Percentiles rank a stretch among this genome's conserved stretches.
Evolutionary conservation across 2,797 vertebrate genomes (phyloP).

Genomic region (Cynodonichthys magdalenae): DNA sequence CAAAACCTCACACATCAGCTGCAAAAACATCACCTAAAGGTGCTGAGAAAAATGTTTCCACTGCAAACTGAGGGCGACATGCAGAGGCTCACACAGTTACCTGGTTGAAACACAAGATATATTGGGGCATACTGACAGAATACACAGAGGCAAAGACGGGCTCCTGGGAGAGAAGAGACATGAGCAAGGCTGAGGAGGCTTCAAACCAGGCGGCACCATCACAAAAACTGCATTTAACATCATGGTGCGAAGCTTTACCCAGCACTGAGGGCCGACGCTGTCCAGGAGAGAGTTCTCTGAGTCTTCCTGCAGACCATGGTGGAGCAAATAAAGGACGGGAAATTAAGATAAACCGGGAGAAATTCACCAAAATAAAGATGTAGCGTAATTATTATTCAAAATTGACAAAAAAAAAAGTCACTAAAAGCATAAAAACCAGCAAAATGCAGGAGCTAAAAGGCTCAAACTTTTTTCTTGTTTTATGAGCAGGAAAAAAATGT

Average conservation of each 20-base stretch:
- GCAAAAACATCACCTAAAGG: constrained; percentile 11
- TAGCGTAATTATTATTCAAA: too few species aligned
- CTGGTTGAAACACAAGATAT: constrained; percentile 85
- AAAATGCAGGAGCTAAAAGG: too few species aligned
- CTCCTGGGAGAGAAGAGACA: constrained; percentile 71
- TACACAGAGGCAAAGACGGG: constrained; percentile 85
- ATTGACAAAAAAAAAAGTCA: too few species aligned
- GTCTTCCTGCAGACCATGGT: constrained; percentile 59
- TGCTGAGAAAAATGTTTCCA: constrained; percentile 24
- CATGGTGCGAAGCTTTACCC: constrained; percentile 69
- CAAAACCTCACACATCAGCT: constrained; percentile 29
- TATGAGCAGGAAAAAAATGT: too few species aligned
- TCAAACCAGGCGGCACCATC: neutral
- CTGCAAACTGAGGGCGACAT: constrained; percentile 57
- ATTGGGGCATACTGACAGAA: constrained; percentile 75
- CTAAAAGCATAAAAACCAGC: too few species aligned
- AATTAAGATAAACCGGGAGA: neutral
- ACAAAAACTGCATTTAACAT: constrained; percentile 6
- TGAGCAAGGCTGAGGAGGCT: constrained; percentile 26
- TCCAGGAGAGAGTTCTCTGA: constrained; percentile 35
- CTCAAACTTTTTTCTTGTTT: too few species aligned
- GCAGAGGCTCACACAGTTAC: constrained; percentile 67
- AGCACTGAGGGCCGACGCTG: constrained; percentile 54
- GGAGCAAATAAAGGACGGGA: neutral
- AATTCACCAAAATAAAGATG: too few species aligned